phyloP scores from a whole-genome alignment of 2,113 vertebrate genomes.

The Illadopsis cleaveri region DNA sequence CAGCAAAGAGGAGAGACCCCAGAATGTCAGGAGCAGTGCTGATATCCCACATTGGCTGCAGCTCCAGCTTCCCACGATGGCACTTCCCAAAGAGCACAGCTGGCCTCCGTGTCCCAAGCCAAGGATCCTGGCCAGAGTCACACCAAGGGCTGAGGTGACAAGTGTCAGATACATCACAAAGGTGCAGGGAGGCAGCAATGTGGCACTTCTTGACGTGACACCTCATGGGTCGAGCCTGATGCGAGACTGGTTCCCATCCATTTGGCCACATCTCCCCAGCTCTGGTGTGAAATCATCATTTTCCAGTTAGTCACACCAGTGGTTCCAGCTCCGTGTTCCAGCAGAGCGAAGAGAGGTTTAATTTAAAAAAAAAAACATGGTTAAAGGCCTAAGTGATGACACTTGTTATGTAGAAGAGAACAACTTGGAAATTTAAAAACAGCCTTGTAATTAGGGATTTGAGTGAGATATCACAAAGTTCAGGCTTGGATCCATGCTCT shows the following conservation, averaged over 20 bases:
- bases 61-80: slow-evolving; percentile 4
- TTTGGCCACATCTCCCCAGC: slow-evolving; percentile 11
- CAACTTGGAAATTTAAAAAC: not conserved
- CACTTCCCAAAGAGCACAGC: slow-evolving; percentile 6
- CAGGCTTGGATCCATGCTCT: not conserved
- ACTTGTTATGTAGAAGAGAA: not conserved
- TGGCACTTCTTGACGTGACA: not conserved
- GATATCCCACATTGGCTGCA: not conserved
- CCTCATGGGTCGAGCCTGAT: not conserved
- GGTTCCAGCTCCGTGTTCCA: not conserved
- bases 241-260: not conserved
- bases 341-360: not conserved
- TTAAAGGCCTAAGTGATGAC: not conserved
- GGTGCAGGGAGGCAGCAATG: not conserved
- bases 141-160: rapidly evolving
- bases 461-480: not conserved
- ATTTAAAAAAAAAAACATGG: not conserved
- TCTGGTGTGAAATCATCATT: not conserved
- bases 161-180: not conserved
- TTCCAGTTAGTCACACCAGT: not conserved
- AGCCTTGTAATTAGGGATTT: not conserved
- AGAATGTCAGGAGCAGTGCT: not conserved
- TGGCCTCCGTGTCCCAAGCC: not conserved
- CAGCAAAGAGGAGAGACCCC: not conserved
- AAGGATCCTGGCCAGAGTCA: not conserved